These are phyloP conservation scores for Scophthalmus maximus DNA, from an alignment of 2,113 vertebrate species.

Conservation along the genomic window DNA sequence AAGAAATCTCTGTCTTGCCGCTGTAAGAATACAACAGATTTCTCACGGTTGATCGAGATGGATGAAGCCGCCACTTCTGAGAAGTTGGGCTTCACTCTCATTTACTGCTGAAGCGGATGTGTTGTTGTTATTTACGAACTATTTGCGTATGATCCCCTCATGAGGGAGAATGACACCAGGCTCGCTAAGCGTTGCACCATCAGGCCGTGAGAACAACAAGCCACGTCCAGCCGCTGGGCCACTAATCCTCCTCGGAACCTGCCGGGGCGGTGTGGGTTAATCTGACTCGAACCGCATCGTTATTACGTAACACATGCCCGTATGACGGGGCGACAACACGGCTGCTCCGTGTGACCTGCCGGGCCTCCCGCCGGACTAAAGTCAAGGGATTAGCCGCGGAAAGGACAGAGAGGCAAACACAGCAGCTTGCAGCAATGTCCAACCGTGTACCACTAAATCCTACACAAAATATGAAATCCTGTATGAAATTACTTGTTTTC, in stretches of 20 bases:
- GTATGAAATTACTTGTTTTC: too few species aligned
- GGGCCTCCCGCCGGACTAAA: conserved; percentile 4
- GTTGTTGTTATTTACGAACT: background rate
- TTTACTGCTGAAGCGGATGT: background rate
- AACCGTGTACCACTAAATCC: background rate
- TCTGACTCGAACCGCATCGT: conserved; percentile 32
- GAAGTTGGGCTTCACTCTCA: background rate
- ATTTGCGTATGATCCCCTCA: background rate
- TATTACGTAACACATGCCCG: conserved; percentile 30
- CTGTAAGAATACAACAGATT: too few species aligned
- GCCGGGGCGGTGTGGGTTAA: conserved; percentile 34
- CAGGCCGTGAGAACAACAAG: conserved; percentile 20
- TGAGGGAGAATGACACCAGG: background rate
- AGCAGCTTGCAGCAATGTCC: background rate
- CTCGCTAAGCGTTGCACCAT: background rate
- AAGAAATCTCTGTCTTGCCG: too few species aligned
- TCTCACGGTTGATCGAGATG: too few species aligned
- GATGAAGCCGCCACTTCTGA: too few species aligned
- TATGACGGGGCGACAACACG: background rate
- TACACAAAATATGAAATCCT: background rate
- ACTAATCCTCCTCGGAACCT: conserved; percentile 41
- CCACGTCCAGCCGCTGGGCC: background rate
- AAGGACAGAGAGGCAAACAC: background rate
- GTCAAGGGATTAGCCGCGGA: conserved; percentile 16
- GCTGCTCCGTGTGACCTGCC: conserved; percentile 9